Evolutionary conservation across 2,888 invertebrate species (phyloP).

Genomic region (Dorcus parallelipipedus): DNA sequence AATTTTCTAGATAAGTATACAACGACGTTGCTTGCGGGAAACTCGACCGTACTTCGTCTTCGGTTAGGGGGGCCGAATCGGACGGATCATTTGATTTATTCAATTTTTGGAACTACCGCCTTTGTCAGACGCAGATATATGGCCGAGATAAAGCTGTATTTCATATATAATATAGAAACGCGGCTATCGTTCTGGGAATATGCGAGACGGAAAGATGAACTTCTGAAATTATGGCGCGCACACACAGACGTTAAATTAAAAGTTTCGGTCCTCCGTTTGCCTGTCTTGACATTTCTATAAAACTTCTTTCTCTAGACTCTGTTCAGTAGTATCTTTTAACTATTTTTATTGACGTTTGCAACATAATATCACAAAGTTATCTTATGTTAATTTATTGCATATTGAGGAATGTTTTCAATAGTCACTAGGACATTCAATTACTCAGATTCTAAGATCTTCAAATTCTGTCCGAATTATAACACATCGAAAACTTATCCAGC

Average conservation of each 20-base stretch:
- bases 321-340: too few species aligned
- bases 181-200: constrained; percentile 19
- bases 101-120: constrained; percentile 41
- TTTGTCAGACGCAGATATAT: constrained; percentile 40
- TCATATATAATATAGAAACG: constrained; percentile 19
- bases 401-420: too few species aligned
- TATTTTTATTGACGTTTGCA: too few species aligned
- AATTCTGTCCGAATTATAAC: too few species aligned
- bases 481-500: too few species aligned
- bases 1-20: constrained; percentile 43
- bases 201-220: constrained; percentile 23
- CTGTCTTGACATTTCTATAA: not conserved
- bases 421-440: too few species aligned
- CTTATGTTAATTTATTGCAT: too few species aligned
- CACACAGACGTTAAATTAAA: constrained; percentile 29
- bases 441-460: too few species aligned
- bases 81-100: constrained; percentile 38
- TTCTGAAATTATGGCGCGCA: constrained; percentile 26
- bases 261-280: constrained; percentile 15
- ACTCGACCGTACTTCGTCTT: not conserved
- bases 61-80: not conserved
- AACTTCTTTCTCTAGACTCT: not conserved
- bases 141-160: constrained; percentile 38
- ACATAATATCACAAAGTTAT: too few species aligned
- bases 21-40: not conserved